phyloP scores from a whole-genome alignment of 2,113 vertebrate genomes.

The Chamaetylas fuelleborni region DNA sequence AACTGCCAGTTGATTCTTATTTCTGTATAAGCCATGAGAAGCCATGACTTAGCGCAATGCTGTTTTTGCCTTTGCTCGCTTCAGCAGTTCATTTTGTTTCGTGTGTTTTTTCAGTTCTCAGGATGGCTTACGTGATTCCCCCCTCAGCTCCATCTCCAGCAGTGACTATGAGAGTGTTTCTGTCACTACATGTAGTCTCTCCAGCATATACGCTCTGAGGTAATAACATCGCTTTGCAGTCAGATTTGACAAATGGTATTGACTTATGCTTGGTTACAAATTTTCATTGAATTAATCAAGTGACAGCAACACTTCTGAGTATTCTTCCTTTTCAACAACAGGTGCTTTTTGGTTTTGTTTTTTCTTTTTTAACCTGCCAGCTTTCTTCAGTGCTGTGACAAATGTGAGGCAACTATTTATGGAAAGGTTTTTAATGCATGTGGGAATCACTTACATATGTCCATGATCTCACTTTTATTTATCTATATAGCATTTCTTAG shows the following conservation, averaged over 20 bases:
- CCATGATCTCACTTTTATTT: neutral
- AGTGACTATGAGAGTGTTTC: constrained; percentile 92
- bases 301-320: constrained; percentile 61
- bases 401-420: neutral
- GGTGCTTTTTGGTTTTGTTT: neutral
- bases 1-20: neutral
- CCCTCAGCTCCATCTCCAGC: constrained; percentile 87
- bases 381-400: neutral
- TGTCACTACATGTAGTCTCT: constrained; percentile 92
- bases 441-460: neutral
- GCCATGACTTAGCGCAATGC: constrained; percentile 9
- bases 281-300: constrained; percentile 15
- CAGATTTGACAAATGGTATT: constrained; percentile 29
- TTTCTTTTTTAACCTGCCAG: neutral
- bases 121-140: constrained; percentile 79
- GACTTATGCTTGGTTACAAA: constrained; percentile 19
- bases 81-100: constrained; percentile 67
- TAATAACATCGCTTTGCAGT: constrained; percentile 70
- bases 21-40: neutral
- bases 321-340: constrained; percentile 3
- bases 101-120: constrained; percentile 80
- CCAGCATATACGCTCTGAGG: constrained; percentile 87
- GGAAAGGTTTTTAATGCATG: neutral
- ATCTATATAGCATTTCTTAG: neutral
- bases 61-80: constrained; percentile 39